These are phyloP conservation scores for Macaca nemestrina DNA, from an alignment of 2,113 vertebrate species.

Conservation along the genomic window DNA sequence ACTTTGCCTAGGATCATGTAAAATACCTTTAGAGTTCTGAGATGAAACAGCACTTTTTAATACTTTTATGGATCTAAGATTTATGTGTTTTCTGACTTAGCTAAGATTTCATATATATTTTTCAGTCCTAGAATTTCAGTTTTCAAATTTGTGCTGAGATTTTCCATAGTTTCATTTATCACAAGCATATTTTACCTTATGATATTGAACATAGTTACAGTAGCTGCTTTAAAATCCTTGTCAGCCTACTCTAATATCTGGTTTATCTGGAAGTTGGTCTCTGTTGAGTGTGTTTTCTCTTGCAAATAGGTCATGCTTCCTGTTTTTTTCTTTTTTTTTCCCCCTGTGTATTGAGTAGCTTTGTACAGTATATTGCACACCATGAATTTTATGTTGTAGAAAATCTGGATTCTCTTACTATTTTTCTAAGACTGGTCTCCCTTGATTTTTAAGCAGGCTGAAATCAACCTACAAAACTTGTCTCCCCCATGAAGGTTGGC, in stretches of 20 bases:
- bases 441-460: not conserved
- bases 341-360: not conserved
- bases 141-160: not conserved
- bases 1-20: not conserved
- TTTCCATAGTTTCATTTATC: not conserved
- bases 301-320: not conserved
- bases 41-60: not conserved
- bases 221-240: not conserved
- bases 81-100: not conserved
- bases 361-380: not conserved
- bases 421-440: not conserved
- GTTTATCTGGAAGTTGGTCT: not conserved
- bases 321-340: not conserved
- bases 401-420: not conserved
- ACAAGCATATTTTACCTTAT: not conserved
- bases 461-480: not conserved
- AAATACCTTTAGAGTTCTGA: not conserved
- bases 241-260: not conserved
- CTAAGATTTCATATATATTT: slow-evolving; percentile 10
- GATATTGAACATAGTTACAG: not conserved
- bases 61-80: not conserved
- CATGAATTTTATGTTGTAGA: not conserved
- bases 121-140: not conserved
- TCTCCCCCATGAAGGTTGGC: not conserved
- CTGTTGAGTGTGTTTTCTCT: not conserved